Evolutionary conservation across 2,888 invertebrate genomes (phyloP), one percentile per base, ranked within the genome.

Genomic region (Oegoconia quadripuncta): DNA sequence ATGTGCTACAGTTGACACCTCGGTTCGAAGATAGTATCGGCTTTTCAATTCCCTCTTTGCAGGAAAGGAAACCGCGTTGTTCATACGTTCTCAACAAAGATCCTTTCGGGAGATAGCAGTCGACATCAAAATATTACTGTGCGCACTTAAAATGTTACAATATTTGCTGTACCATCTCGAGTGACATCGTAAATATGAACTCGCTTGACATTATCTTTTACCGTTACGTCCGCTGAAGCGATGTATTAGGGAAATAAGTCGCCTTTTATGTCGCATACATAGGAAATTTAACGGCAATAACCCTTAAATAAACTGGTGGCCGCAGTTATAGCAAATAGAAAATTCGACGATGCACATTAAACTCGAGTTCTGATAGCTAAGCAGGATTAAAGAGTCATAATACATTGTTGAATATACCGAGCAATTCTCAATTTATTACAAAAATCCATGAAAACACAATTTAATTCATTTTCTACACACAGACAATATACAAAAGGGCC

Each of bases 231-330:
- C 56, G 55, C 49, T 48, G 54, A 48, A 58, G 54, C 62, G 59
- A 70, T 64, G 67, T 74, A 73, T 75, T 76, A 69, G 64, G 72
- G 70, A 73, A 75, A 76, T 76, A 74, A 64, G 68, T 67, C 58
- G 55, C 55, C 53, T 75, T 77, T 76, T 75, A 78, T 70, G 65
- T 60, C 48, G 41, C 47, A 58, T 50, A 32, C 45, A 50, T 49
- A 64, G 69, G 67, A 71, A 73, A 68, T 77, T 74, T 64, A 65
- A 69, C 50, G 53, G 64, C 61, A 58, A 65, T 74, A 68, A 67
- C 55, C 55, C 47, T 41, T 50, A 44, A 44, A 48, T 44, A 46
- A 55, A 57, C 46, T 51, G 39, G 27, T 41, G 47, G 49, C 39
- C 34, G 37, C 39, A 51, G 54, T 59, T 52, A 56, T 50, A 43